Evolutionary conservation across 30 jellyfish, hydroid and myxozoan species (phyloP).

Genomic region (Pelagia noctiluca): DNA sequence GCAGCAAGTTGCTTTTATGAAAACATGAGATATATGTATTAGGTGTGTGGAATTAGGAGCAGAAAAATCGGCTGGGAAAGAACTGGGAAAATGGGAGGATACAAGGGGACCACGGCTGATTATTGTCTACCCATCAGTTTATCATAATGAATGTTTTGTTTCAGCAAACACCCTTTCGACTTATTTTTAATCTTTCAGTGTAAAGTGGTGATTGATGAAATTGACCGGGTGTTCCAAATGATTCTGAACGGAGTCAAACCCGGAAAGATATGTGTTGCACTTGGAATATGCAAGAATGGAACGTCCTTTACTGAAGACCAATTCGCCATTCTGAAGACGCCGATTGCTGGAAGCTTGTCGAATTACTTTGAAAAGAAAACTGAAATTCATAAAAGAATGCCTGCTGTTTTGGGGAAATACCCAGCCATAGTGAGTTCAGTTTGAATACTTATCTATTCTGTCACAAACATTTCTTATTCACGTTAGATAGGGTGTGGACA

Average conservation of each 20-base stretch:
- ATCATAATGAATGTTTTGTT: neutral
- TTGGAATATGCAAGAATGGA: constrained; percentile 43
- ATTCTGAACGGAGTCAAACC: constrained; percentile 57
- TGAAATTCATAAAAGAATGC: constrained; percentile 27
- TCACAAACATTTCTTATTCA: too few relatives aligned
- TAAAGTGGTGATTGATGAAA: constrained; percentile 20
- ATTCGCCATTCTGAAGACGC: neutral
- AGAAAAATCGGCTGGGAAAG: too few relatives aligned
- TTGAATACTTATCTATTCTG: too few relatives aligned
- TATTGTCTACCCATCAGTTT: too few relatives aligned
- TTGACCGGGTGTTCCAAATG: constrained; percentile 42
- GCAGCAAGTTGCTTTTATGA: too few relatives aligned
- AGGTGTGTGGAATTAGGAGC: too few relatives aligned
- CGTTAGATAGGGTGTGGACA: too few relatives aligned
- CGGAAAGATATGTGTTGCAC: constrained; percentile 48
- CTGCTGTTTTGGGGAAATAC: constrained; percentile 25
- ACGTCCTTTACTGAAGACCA: neutral
- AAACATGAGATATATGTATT: too few relatives aligned
- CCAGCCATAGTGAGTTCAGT: too few relatives aligned
- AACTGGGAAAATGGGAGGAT: too few relatives aligned
- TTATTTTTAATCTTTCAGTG: constrained; percentile 26
- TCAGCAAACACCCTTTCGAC: neutral
- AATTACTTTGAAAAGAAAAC: neutral
- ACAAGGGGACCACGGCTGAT: too few relatives aligned
- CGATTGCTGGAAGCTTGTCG: neutral